phyloP scores from a whole-genome alignment of 2,113 vertebrate genomes.

The Ciconia stormi region DNA sequence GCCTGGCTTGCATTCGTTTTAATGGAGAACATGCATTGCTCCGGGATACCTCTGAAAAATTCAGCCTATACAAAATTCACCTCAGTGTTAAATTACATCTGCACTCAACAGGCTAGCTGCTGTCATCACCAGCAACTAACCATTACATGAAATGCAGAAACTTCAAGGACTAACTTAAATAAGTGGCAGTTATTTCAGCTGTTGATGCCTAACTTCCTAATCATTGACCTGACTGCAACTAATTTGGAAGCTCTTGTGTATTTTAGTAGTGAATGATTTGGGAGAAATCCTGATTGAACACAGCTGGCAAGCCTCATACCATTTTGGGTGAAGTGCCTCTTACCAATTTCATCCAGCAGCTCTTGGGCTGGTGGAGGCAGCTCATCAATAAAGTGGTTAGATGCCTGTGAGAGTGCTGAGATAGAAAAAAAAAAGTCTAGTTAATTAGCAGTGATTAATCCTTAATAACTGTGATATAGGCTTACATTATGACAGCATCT shows the following conservation, averaged over 20 bases:
- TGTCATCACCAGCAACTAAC: background rate
- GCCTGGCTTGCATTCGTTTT: background rate
- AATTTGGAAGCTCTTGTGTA: background rate
- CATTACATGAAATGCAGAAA: background rate
- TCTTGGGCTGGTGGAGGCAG: slow-evolving; percentile 72
- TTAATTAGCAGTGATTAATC: slow-evolving; percentile 60
- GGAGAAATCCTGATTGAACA: background rate
- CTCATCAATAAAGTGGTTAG: slow-evolving; percentile 43
- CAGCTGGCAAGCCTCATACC: background rate
- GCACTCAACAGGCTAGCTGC: background rate
- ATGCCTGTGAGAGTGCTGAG: slow-evolving; percentile 24
- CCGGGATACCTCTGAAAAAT: background rate
- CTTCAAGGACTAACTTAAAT: background rate
- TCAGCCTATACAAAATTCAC: background rate
- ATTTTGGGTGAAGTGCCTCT: slow-evolving; percentile 43
- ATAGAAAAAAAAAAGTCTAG: background rate
- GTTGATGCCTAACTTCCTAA: background rate
- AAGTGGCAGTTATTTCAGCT: background rate
- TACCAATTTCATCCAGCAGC: slow-evolving; percentile 74
- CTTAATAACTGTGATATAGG: slow-evolving; percentile 4
- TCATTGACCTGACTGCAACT: background rate
- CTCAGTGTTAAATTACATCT: background rate
- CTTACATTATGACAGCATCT: slow-evolving; percentile 8
- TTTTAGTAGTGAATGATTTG: background rate
- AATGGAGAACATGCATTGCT: background rate